Conservation (phyloP, 2,797 vertebrate species). For the Pogonophryne albipinna region DNA sequence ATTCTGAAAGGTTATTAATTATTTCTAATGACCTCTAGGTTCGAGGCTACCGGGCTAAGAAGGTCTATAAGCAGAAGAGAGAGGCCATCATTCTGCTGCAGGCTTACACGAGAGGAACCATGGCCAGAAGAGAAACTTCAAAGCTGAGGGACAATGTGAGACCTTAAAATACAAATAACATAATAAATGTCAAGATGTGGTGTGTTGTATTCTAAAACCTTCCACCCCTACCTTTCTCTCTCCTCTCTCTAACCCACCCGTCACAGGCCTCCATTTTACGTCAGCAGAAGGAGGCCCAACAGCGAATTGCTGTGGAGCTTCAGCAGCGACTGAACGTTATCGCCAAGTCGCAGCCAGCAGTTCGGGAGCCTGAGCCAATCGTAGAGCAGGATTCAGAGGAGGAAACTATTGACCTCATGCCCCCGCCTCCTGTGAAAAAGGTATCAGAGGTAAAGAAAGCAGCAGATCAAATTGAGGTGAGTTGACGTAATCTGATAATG, state of each 20-base stretch:
- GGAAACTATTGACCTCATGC: slow-evolving; percentile 82
- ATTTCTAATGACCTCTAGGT: slow-evolving; percentile 61
- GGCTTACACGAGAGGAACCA: slow-evolving; percentile 84
- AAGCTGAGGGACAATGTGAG: slow-evolving; percentile 78
- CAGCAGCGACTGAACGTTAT: slow-evolving; percentile 65
- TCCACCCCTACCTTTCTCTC: neutral
- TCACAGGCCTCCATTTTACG: slow-evolving; percentile 66
- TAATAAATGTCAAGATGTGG: neutral
- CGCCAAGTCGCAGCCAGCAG: neutral
- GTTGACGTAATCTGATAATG: neutral
- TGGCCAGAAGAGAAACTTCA: slow-evolving; percentile 76
- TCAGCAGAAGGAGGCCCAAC: slow-evolving; percentile 52
- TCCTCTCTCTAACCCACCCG: slow-evolving; percentile 5
- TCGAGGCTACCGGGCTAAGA: slow-evolving; percentile 85
- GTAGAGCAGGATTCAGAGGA: slow-evolving; percentile 85
- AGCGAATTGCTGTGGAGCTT: slow-evolving; percentile 58
- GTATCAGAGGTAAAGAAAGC: slow-evolving; percentile 68
- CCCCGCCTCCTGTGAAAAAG: slow-evolving; percentile 58
- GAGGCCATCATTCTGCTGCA: slow-evolving; percentile 86
- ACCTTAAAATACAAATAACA: neutral
- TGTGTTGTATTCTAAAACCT: neutral
- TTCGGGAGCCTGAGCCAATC: slow-evolving; percentile 64
- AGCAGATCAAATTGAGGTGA: slow-evolving; percentile 82
- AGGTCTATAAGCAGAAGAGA: slow-evolving; percentile 74
- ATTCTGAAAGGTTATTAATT: neutral